Conservation (phyloP, 2,797 vertebrate species). For the Molossus alvarezi region DNA sequence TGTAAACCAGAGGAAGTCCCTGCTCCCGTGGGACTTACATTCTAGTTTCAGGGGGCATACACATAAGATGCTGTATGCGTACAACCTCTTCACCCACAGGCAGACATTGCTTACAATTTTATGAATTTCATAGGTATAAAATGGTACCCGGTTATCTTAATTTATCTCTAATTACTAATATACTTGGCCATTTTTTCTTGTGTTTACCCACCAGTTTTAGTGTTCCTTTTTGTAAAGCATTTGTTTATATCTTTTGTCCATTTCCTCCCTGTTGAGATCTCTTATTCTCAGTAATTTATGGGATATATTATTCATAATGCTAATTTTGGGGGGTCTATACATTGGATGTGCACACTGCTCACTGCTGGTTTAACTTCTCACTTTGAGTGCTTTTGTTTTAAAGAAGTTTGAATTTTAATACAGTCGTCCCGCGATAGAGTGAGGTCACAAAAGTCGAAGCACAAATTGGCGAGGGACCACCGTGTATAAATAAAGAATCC, state of each 20-base stretch:
- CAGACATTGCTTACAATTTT: not conserved
- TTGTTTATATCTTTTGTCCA: not conserved
- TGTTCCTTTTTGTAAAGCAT: not conserved
- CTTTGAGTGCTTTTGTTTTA: not conserved
- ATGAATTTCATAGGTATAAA: not conserved
- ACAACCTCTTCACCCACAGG: not conserved
- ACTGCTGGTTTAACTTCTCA: not conserved
- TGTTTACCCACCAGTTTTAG: not conserved
- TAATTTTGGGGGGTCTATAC: not conserved
- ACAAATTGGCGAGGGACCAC: no score
- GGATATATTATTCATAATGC: not conserved
- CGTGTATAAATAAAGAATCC: no score
- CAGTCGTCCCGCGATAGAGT: no score
- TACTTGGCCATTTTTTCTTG: not conserved
- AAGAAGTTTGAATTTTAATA: conserved; percentile 38
- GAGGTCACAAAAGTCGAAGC: no score
- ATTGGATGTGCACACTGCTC: not conserved
- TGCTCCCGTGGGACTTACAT: not conserved
- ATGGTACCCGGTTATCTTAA: not conserved
- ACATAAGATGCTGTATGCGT: not conserved
- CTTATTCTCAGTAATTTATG: conserved; percentile 12
- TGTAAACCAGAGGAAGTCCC: no score
- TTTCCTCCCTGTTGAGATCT: not conserved
- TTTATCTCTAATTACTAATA: not conserved
- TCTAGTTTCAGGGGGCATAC: not conserved